Evolutionary conservation across 2,888 invertebrate species (phyloP), one percentile per base, ranked within the genome.

Genomic region (Drosophila mimica): DNA sequence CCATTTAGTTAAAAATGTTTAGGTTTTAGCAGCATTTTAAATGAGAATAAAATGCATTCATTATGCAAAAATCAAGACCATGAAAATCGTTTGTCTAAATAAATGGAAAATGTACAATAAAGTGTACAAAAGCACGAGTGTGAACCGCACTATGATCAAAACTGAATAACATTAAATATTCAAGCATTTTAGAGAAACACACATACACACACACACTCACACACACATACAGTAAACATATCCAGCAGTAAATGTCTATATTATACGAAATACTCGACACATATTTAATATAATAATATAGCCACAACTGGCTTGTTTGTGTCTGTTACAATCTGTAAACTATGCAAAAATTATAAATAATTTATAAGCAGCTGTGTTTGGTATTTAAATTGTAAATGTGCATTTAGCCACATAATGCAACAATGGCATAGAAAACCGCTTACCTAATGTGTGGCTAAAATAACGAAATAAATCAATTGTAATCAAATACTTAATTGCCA

Each of bases 1-100:
- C 82, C 80, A 82, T 87, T 86, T 82, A 87, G 75, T 76, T 75
- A 66, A 67, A 76, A 63, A 52, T 53, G 8, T 70, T 65, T 25
- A 15, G 15, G 8, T 52, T 84, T 70, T 68, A 73, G 69, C 54
- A 31, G 30, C 30, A 58, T 31, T 67, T 34, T 7, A 60, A 49
- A 52, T 34, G n/a, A 17, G 25, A 81, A 53, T 66, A 62, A 52
- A 65, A 74, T 65, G 70, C 67, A 65, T 75, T 58, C 48, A 64
- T 67, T 66, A 74, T 54, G 61, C 57, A 56, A 79, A 62, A n/a
- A 13, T 1, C 1, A 28, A 13, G 17, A 36, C 38, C n/a, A 11
- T 46, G 15, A 38, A 59, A 43, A 54, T 33, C 25, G 57, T 46
- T 62, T 66, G 56, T 76, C 58, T 30, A 46, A 69, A 38, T n/a